Base-by-base conservation (phyloP, 2,888 invertebrate species). In the Pyrrhia umbra region DNA sequence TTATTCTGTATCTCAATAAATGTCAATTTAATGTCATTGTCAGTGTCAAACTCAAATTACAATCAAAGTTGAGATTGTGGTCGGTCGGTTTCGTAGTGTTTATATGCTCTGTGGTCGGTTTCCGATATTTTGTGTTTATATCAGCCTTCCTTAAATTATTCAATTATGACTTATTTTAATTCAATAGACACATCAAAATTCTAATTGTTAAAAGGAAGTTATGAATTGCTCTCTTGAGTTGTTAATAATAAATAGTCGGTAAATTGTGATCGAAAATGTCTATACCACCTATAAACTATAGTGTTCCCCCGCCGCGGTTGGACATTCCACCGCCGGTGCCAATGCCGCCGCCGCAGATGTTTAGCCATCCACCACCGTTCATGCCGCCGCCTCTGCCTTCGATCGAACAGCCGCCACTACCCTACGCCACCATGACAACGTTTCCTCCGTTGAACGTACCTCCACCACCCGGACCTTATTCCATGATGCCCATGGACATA, bases 231-330 rank as follows among this genome's bases (percentile, higher is more conserved):
- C 9, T 5, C 37, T 40, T 43, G 2, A 27, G 21, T 8, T 16
- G 5, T 34, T 34, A 34, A 20, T 8, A 43, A 25, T 47, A 49
- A 52, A 27, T 30, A 37, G 34, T 18, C 9, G 15, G 15, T 16
- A 16, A 16, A 2, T 20, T 15, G n/a, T 13, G 13, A 16, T 23
- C 18, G 3, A 40, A 60, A 66, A 92, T 93, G 93, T 92, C 93
- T 6, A 75, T 86, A 68, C 92, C 91, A 4, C 89, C 92, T 13
- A 66, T 87, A 37, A 84, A 89, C 64, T 94, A 89, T 63, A 88
- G 85, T 63, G 78, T 92, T 15, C 92, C 92, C 51, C 92, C 92
- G 20, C 92, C 92, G 45, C 82, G 79, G 39, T 73, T 90, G 60
- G 82, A 82, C 21, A 68, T 86, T 74, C 88, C 87, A 20, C 89